Evolutionary conservation across 2,888 invertebrate genomes (phyloP), one percentile per base, ranked within the genome.

Genomic region (Pteria penguin): DNA sequence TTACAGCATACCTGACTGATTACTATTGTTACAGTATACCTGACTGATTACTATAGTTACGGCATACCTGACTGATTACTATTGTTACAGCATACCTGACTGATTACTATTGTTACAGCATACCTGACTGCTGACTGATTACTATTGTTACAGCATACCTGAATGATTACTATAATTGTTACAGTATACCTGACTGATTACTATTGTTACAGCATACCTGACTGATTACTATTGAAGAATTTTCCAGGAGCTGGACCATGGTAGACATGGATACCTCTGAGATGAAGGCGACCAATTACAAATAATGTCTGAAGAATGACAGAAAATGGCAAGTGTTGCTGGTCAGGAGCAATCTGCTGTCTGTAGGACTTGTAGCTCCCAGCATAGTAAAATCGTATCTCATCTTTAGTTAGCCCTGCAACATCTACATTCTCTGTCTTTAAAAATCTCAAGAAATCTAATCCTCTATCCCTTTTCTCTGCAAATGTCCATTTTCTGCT

Each of bases 391-490:
- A 68, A 75, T 36, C 67, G 66, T 18, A 84, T 36, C 8, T 79
- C 68, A 1, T 66, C 63, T 72, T 79, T 81, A 1, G 27, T 54
- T 26, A 77, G 58, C 11, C 82, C 83, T 45, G 67, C 36, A 22
- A 86, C 22, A 4, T 66, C 36, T 22, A 82, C 76, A 57, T 79
- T 72, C 57, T 84, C 78, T 57, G 82, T 82, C 27, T 74, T 58
- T 26, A 82, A 62, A 58, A 76, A 86, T 8, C 82, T 63, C 1
- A 82, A 36, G 63, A 82, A 82, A 54, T 82, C 82, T 22, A 72
- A 36, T 14, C 80, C 82, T 57, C 76, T 57, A 11, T 58, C 67
- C 45, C 22, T 60, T 32, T 55, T 68, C n/a, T 73, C 68, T n/a
- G 68, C 33, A 57, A 68, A 68, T 26, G 68, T 57, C 31, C 52